Evolutionary conservation across 2,888 invertebrate genomes (phyloP).

Genomic region (Agriotes lineatus): DNA sequence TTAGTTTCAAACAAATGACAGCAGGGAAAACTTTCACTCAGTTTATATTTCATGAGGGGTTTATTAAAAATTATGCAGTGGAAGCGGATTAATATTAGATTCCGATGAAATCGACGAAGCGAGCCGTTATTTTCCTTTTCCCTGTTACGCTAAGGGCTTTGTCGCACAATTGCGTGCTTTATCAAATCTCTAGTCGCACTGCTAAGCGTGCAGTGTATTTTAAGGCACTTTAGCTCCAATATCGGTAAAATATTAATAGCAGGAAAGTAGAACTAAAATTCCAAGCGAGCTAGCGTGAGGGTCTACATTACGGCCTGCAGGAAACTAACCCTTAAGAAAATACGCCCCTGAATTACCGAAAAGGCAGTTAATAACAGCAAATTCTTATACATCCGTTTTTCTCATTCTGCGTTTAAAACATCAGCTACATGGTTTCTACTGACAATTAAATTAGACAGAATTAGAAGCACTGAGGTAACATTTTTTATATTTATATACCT

Average conservation of each 20-base stretch:
- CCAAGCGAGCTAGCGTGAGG: slow-evolving; percentile 10
- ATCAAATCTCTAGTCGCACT: slow-evolving; percentile 17
- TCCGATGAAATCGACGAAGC: background rate
- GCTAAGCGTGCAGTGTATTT: slow-evolving; percentile 13
- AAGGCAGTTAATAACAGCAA: too few species aligned
- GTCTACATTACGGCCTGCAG: background rate
- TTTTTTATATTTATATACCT: too few species aligned
- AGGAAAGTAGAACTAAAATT: slow-evolving; percentile 9
- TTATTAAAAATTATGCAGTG: slow-evolving; percentile 8
- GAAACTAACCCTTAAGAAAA: background rate
- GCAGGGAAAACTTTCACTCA: too few species aligned
- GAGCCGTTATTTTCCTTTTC: slow-evolving; percentile 1
- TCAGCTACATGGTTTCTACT: too few species aligned
- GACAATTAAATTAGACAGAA: too few species aligned
- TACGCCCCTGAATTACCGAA: background rate
- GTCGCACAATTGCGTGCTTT: slow-evolving; percentile 19
- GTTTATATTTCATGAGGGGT: background rate
- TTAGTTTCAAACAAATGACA: slow-evolving; percentile 1
- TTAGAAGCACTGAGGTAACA: too few species aligned
- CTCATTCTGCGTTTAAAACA: too few species aligned
- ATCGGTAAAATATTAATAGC: slow-evolving; percentile 23
- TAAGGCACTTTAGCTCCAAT: slow-evolving; percentile 17
- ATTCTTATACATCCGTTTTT: too few species aligned
- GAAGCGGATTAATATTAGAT: slow-evolving; percentile 4
- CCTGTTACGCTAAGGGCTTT: slow-evolving; percentile 11